Evolutionary conservation across 1,140 invertebrate species (phyloP).

Genomic region (Physella acuta): DNA sequence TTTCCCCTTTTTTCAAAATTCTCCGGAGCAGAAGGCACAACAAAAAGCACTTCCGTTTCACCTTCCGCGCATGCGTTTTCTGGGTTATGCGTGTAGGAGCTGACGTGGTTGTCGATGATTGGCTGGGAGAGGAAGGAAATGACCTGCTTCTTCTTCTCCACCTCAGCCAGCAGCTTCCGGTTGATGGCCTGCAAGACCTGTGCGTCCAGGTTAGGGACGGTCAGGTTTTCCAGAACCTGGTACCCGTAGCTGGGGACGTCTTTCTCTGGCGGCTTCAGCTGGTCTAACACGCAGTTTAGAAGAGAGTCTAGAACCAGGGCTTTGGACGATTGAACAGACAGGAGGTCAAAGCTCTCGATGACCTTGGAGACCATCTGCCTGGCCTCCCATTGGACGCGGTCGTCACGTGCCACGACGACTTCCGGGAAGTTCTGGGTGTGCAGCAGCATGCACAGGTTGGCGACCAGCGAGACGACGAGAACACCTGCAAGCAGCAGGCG

Average conservation of each 20-base stretch:
- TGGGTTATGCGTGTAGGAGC: background rate
- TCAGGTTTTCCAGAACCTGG: background rate
- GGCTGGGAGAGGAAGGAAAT: background rate
- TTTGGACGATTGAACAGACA: background rate
- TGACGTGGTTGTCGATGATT: constrained; percentile 5
- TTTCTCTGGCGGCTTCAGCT: background rate
- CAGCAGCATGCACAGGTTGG: background rate
- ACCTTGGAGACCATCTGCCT: background rate
- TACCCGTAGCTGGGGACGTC: background rate
- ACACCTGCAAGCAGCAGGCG: background rate
- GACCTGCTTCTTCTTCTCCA: background rate
- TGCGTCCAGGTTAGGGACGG: too few relatives aligned
- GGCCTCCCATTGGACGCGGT: background rate
- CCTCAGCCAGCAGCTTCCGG: background rate
- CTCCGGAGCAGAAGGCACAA: constrained; percentile 3
- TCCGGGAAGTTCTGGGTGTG: background rate
- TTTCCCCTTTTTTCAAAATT: constrained; percentile 4
- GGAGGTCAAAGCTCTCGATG: background rate
- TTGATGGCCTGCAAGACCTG: background rate
- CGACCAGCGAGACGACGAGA: background rate
- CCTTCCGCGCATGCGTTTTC: background rate
- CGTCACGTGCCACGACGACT: background rate
- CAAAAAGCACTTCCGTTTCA: background rate
- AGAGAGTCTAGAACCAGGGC: background rate
- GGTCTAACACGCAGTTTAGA: background rate